Conservation (phyloP, 2,797 vertebrate species). For the Chaenodraco wilsoni region DNA sequence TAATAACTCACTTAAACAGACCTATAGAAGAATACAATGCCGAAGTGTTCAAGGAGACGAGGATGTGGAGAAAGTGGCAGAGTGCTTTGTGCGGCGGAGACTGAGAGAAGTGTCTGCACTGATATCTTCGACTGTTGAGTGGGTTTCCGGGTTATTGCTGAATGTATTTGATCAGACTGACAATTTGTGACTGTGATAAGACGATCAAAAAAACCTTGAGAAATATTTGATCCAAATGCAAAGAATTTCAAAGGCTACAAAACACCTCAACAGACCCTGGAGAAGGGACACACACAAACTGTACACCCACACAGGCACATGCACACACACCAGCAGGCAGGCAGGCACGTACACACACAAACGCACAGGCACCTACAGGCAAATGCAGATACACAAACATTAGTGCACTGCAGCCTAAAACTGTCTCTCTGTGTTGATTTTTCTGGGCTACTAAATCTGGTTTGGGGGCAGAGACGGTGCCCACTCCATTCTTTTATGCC, state of each 20-base stretch:
- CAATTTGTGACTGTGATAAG: slow-evolving; percentile 67
- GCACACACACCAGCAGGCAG: slow-evolving; percentile 18
- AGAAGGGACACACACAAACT: slow-evolving; percentile 71
- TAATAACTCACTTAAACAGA: slow-evolving; percentile 21
- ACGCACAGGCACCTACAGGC: slow-evolving; percentile 74
- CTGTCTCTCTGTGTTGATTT: slow-evolving; percentile 81
- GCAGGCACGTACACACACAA: slow-evolving; percentile 46
- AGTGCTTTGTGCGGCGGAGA: slow-evolving; percentile 27
- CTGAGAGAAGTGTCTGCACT: slow-evolving; percentile 47
- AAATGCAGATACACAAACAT: slow-evolving; percentile 84
- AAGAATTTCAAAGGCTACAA: slow-evolving; percentile 71
- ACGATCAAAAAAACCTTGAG: slow-evolving; percentile 70
- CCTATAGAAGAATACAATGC: slow-evolving; percentile 19
- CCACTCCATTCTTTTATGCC: slow-evolving; percentile 84
- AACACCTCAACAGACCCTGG: slow-evolving; percentile 75
- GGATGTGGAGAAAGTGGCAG: slow-evolving; percentile 42
- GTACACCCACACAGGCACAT: slow-evolving; percentile 51
- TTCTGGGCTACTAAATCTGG: slow-evolving; percentile 81
- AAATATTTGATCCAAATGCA: slow-evolving; percentile 74
- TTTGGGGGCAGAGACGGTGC: slow-evolving; percentile 83
- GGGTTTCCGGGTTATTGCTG: slow-evolving; percentile 47
- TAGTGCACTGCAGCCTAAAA: slow-evolving; percentile 82
- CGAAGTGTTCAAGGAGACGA: slow-evolving; percentile 50
- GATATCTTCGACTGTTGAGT: slow-evolving; percentile 56
- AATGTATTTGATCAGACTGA: slow-evolving; percentile 70